phyloP scores from a whole-genome alignment of 2,888 invertebrate species.

The Pseudococcus viburni region DNA sequence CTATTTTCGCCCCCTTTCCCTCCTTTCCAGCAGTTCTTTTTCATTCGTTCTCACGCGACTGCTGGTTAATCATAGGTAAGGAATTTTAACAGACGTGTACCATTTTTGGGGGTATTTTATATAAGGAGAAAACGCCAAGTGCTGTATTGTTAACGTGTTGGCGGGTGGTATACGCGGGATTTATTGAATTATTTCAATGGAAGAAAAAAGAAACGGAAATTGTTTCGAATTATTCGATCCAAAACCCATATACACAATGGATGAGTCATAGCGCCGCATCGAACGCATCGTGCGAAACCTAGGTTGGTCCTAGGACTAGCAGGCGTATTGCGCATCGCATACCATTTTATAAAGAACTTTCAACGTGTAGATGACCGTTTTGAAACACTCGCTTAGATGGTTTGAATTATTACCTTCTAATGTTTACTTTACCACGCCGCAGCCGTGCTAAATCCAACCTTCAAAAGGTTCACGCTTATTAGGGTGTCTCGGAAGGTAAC shows the following conservation, averaged over 20 bases:
- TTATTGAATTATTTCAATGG: constrained; percentile 37
- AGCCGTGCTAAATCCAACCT: constrained; percentile 5
- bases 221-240: constrained; percentile 28
- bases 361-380: constrained; percentile 37
- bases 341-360: neutral
- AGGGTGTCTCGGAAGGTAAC: constrained; percentile 21
- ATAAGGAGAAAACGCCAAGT: neutral
- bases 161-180: constrained; percentile 37
- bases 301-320: neutral
- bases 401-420: constrained; percentile 17
- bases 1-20: neutral
- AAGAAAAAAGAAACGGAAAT: constrained; percentile 37
- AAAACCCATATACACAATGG: neutral
- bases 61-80: neutral
- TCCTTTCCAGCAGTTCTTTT: neutral
- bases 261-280: constrained; percentile 39
- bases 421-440: constrained; percentile 33
- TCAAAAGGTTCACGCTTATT: constrained; percentile 6
- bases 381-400: neutral
- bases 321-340: neutral
- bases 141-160: neutral
- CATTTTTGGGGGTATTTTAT: neutral
- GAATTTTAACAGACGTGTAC: neutral
- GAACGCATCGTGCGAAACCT: constrained; percentile 17
- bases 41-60: constrained; percentile 19